Evolutionary conservation across 2,113 vertebrate genomes (phyloP), one percentile per base, ranked within the genome.

Genomic region (Cygnus buccinator): DNA sequence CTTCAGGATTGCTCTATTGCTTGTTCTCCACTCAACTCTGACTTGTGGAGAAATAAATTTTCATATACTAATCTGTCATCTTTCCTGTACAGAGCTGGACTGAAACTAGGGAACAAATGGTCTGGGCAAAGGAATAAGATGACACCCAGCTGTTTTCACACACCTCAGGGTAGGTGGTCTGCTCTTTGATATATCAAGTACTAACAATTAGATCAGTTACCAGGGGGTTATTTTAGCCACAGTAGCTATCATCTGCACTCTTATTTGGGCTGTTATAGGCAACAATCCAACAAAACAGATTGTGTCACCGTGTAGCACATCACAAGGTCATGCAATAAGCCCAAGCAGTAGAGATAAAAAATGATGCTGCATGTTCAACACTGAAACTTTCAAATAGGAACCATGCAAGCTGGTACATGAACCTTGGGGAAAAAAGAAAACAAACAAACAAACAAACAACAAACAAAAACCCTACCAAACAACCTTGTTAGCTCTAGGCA

Each of bases 281-380:
- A 95, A 84, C 66, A 96, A 35, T 73, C 91, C 89, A 89, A 77
- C 63, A 76, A 78, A 96, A 58, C 50, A 89, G 83, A 82, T 57
- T 67, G 55, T 84, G 50, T 54, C 83, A 74, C 65, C 46, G 35
- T n/a, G 66, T 18, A 84, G 70, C 83, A 48, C 70, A 95, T 48
- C 86, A 92, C 81, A 92, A 87, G 81, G 91, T 87, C 87, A 91
- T 39, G 62, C n/a, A 92, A 84, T 55, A 62, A 87, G 52, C 57
- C 84, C 73, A 79, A 71, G 52, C 39, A 78, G 48, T 4, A 55
- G 19, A 93, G 54, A 70, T 37, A 87, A 95, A 92, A 92, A 84
- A 84, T 65, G 88, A 93, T 94, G 83, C n/a, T 87, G 41, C 25
- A 37, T n/a, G 70, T 43, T 68, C 62, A 83, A 35, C 37, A 28